Evolutionary conservation across 2,113 vertebrate genomes (phyloP), one percentile per base, ranked within the genome.

Genomic region (Podilymbus podiceps): DNA sequence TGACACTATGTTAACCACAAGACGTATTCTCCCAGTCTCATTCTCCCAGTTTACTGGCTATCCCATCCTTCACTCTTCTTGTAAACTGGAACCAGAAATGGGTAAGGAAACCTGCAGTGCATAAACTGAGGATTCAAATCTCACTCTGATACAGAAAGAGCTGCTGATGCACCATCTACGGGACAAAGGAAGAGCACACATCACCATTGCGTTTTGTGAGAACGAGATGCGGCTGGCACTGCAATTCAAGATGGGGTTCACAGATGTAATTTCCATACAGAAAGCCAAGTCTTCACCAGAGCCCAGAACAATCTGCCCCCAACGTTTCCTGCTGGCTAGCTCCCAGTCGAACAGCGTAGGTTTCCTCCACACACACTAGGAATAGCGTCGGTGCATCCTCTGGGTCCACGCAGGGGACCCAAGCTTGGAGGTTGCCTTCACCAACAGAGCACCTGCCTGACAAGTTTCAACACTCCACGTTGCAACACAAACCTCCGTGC

Each of bases 321-420:
- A 6, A 1, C 4, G 38, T 1, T 73, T 73, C 49, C 62, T 14
- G 30, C 22, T 59, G 46, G 56, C 30, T 1, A 72, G 77, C 44
- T 69, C 56, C 63, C 67, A 47, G 59, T 1, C 7, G 1, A 28
- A n/a, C 14, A 42, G 18, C 1, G 0, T 3, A 12, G 27, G 35
- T 11, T 6, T 79, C 67, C 58, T 60, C 9, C 47, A 1, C 1
- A 6, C 28, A 12, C 25, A 30, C 10, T 3, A 20, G 21, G 20
- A 50, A 21, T 2, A 30, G 79, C 5, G 0, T 35, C 55, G 28
- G n/a, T 5, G 2, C 2, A 0, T 31, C 28, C 31, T 16, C 31
- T 7, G 35, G 33, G 9, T 16, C 62, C 33, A 38, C 55, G 33
- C 38, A 49, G 31, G 56, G 50, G 25, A 66, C 35, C 22, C 58